These are phyloP conservation scores for Tetheella fluctuosa DNA, from an alignment of 2,888 invertebrate genomes.

Conservation along the genomic window DNA sequence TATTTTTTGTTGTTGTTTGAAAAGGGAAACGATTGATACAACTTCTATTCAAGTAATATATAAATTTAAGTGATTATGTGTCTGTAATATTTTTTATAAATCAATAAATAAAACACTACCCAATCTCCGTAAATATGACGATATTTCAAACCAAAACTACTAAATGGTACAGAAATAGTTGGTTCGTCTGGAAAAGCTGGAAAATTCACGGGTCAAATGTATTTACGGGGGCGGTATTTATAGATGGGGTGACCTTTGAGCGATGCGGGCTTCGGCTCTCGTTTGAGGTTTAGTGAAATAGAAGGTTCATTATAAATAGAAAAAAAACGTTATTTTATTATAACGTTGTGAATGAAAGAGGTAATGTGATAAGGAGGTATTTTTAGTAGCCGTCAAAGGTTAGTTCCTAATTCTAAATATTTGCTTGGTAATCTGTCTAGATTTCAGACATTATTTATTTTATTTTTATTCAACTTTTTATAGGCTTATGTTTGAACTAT, in stretches of 20 bases:
- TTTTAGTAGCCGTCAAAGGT: neutral
- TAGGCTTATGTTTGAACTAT: no score
- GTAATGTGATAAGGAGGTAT: neutral
- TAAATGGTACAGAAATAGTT: neutral
- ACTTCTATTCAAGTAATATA: no score
- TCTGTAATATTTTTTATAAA: no score
- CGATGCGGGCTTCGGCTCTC: slow-evolving; percentile 18
- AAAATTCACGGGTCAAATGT: slow-evolving; percentile 11
- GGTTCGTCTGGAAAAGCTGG: neutral
- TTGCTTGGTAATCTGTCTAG: neutral
- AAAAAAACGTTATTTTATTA: slow-evolving; percentile 13
- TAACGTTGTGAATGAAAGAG: slow-evolving; percentile 6
- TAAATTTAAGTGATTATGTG: no score
- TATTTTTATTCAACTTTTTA: no score
- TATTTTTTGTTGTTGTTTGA: no score
- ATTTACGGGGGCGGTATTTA: neutral
- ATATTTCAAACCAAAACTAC: neutral
- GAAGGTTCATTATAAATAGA: slow-evolving; percentile 37
- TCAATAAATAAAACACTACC: no score
- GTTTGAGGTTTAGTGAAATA: slow-evolving; percentile 23
- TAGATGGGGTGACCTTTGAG: slow-evolving; percentile 10
- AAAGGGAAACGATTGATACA: no score
- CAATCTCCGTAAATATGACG: no score
- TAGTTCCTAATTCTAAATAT: neutral
- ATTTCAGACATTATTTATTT: no score